Base-by-base conservation (phyloP, 2,113 vertebrate genomes). In the Zosterops lateralis region DNA sequence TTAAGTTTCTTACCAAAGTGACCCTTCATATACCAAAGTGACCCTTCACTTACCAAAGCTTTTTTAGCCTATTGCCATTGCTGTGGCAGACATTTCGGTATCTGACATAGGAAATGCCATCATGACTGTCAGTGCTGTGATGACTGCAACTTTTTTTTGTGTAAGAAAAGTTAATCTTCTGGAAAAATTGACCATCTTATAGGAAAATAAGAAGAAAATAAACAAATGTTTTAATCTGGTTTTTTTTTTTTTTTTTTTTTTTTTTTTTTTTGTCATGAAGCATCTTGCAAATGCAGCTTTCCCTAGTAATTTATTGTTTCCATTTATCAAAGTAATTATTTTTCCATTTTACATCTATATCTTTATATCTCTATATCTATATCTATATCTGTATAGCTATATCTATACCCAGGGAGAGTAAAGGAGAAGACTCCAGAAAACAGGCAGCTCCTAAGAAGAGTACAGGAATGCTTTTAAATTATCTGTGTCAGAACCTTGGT, bases 211-310 rank as follows among this genome's bases (percentile, higher is more conserved):
- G 21, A 58, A 53, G 24, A 66, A 87, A 73, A 58, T 7, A 36
- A 2, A 62, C 2, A 7, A 66, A 34, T 40, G 1, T 3, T 40
- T n/a, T 24, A 5, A 29, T 56, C 5, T 38, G 38, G 10, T 9
- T 9, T 36, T 36, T 36, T 36, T 36, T 36, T 36, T 36, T 9
- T 36, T 36, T 36, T 36, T 36, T 36, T 38, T 38, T 9, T 9
- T 36, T 9, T 38, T 38, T 38, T 38, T 38, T 38, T 38, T 38
- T 38, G 70, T 64, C 7, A 60, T 56, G 14, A 58, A 73, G 56
- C 2, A 0, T 42, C 7, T 75, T 64, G 7, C 13, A 82, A 8
- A 32, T 54, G 36, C 5, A 47, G 2, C 5, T 72, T 90, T 82
- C 4, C 7, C 5, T 78, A 56, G 10, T 28, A 71, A 45, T 5